Evolutionary conservation across 2,113 vertebrate species (phyloP), one percentile per base, ranked within the genome.

Genomic region (Sakesphorus luctuosus): DNA sequence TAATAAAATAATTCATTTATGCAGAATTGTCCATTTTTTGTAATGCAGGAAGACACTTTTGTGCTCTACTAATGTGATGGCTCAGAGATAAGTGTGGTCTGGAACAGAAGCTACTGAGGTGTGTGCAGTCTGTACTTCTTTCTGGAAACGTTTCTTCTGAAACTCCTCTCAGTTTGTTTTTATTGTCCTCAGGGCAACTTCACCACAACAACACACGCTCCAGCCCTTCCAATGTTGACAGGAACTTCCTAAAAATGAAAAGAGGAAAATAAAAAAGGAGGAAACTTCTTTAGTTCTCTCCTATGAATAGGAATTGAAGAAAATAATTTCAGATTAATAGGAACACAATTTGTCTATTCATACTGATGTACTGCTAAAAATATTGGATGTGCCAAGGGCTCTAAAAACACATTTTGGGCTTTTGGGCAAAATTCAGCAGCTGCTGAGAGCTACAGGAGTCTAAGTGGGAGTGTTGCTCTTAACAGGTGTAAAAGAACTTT

Each of bases 171-270:
- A 12, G 63, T 74, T 79, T 23, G 53, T 66, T 78, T 84, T 62
- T 49, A 52, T 7, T 62, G 35, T 56, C 58, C 94, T 99, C 98
- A 99, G 93, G 98, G 98, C 92, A 99, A 89, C 97, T 99, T 99
- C 84, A 99, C 98, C 62, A 99, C 98, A 24, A 99, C 99, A 69
- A 99, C 98, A 67, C 99, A 99, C 16, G 99, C 98, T 65, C 99
- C 99, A 61, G 99, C 99, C 96, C 99, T 98, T 95, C 99, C 99
- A n/a, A 99, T 98, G 94, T 99, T 99, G 89, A 99, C 98, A 87
- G 98, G 98, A 89, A 99, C 98, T 98, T 99, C 99, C 99, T 99
- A 40, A 47, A 69, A 79, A 40, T 7, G 76, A 68, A 43, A 25
- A 63, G 14, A 10, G 2, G 10, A 12, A 36, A 56, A 68, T 3